Conservation (phyloP, 2,797 vertebrate genomes). For the Pristis pectinata region DNA sequence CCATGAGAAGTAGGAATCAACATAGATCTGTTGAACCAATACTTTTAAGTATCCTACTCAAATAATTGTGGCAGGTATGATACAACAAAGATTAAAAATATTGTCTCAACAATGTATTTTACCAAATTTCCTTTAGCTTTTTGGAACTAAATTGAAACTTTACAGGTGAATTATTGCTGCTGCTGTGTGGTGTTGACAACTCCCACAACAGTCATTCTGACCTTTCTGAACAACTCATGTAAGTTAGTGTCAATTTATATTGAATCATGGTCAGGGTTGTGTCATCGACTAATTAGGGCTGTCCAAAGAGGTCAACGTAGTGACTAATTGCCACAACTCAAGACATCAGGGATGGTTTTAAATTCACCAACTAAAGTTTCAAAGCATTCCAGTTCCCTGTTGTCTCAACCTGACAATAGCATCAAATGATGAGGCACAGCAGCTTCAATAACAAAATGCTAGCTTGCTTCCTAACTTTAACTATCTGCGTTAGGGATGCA, state of each 20-base stretch:
- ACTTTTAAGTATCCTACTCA: not conserved
- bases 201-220: not conserved
- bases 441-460: not conserved
- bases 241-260: not conserved
- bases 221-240: not conserved
- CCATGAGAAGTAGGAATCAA: not conserved
- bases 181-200: not conserved
- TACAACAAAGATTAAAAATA: not conserved
- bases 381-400: not conserved
- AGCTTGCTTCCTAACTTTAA: not conserved
- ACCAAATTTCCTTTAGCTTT: not conserved
- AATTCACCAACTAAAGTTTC: not conserved
- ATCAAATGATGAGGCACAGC: not conserved
- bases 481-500: not conserved
- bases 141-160: no score
- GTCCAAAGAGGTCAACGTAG: not conserved
- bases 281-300: not conserved
- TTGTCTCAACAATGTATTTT: not conserved
- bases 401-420: not conserved
- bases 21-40: not conserved
- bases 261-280: not conserved
- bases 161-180: not conserved
- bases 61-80: not conserved
- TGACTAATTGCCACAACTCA: not conserved
- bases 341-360: not conserved